A percentile compares a stretch with the other conserved stretches of the same genome.
Evolutionary conservation across 2,113 vertebrate genomes (phyloP).

Genomic region (Rhinopithecus roxellana): DNA sequence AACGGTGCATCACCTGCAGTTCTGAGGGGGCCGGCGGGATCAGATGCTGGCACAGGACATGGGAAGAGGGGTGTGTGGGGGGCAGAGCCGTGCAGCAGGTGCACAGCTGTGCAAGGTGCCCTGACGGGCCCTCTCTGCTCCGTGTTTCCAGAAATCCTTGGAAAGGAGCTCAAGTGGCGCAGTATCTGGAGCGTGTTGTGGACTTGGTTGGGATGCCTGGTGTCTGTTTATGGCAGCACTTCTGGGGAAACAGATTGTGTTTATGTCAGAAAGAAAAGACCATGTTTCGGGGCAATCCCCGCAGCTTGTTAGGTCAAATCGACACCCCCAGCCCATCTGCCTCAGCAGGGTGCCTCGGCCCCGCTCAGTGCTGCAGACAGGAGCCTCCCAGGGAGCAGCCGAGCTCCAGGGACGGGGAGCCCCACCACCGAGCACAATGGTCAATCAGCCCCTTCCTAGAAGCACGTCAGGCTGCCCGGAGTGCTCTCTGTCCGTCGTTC

Average conservation of each 20-base stretch:
- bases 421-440: fast-evolving
- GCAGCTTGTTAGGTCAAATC: constrained; percentile 25
- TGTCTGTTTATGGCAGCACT: neutral
- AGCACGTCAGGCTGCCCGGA: fast-evolving
- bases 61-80: fast-evolving
- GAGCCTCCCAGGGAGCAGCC: fast-evolving
- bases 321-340: neutral
- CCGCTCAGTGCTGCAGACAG: neutral
- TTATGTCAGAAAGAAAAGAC: constrained; percentile 1
- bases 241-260: constrained; percentile 56
- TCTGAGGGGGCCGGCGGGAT: neutral
- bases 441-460: fast-evolving
- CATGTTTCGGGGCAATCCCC: neutral
- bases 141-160: fast-evolving
- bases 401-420: fast-evolving
- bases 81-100: neutral
- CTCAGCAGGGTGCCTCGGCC: neutral
- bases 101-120: fast-evolving
- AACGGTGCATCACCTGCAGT: fast-evolving
- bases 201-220: neutral
- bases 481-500: fast-evolving
- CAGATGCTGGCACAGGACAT: fast-evolving
- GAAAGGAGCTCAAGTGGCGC: fast-evolving
- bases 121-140: fast-evolving
- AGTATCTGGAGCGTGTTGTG: fast-evolving